Conservation (phyloP, 1,140 invertebrate genomes). For the Cyrtorhinus lividipennis region DNA sequence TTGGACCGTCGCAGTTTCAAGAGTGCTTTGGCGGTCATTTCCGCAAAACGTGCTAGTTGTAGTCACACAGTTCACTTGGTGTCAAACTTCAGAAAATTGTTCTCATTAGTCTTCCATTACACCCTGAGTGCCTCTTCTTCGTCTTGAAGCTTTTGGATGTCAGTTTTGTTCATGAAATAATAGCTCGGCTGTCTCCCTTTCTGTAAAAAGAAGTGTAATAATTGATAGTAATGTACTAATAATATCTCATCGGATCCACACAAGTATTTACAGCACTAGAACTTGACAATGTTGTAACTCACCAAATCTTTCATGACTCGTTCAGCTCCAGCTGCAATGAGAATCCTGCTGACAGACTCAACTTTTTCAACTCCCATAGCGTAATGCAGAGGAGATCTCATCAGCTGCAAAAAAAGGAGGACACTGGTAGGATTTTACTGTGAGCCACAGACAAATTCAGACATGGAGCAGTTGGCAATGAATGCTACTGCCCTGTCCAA, state of each 20-base stretch:
- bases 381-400: slow-evolving; percentile 72
- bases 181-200: slow-evolving; percentile 79
- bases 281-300: too few species aligned
- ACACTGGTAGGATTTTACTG: neutral
- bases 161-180: slow-evolving; percentile 82
- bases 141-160: slow-evolving; percentile 66
- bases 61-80: too few species aligned
- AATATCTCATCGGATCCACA: too few species aligned
- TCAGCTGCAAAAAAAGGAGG: slow-evolving; percentile 45
- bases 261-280: too few species aligned
- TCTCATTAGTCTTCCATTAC: too few species aligned
- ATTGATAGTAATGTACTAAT: slow-evolving; percentile 12
- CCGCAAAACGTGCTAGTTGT: too few species aligned
- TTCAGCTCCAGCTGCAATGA: slow-evolving; percentile 67
- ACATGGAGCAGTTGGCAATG: too few species aligned
- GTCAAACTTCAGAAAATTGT: too few species aligned
- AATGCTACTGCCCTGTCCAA: too few species aligned
- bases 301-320: slow-evolving; percentile 66
- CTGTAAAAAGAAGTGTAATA: slow-evolving; percentile 28
- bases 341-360: slow-evolving; percentile 57
- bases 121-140: slow-evolving; percentile 45
- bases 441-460: too few species aligned
- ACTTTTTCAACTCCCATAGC: slow-evolving; percentile 76
- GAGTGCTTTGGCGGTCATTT: too few species aligned
- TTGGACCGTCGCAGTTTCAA: too few species aligned